Percentiles rank a stretch among this genome's conserved stretches.
phyloP scores from a whole-genome alignment of 2,797 vertebrate genomes.

The Micropoecilia bifurca region DNA sequence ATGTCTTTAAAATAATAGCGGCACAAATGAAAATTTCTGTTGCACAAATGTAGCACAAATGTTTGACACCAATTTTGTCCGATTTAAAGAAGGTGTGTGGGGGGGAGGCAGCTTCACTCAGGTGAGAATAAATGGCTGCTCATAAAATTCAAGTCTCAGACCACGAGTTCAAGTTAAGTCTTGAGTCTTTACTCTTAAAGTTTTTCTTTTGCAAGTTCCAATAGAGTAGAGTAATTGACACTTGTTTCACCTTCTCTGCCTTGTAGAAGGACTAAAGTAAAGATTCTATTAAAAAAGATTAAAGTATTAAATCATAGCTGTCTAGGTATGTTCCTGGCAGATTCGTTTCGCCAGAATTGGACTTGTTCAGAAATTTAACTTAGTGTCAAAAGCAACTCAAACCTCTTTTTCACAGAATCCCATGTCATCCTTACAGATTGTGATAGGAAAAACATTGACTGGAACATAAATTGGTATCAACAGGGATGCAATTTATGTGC shows the following conservation, averaged over 20 bases:
- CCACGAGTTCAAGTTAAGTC: not conserved
- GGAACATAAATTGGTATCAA: conserved; percentile 17
- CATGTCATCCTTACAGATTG: conserved; percentile 2
- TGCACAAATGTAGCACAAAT: no score
- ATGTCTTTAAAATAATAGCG: no score
- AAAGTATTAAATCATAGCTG: conserved; percentile 2
- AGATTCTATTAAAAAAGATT: not conserved
- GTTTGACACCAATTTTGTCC: no score
- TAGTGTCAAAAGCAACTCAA: not conserved
- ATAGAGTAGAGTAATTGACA: not conserved
- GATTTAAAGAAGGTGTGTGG: no score
- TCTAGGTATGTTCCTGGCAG: conserved; percentile 21
- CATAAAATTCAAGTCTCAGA: not conserved
- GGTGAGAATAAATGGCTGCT: not conserved
- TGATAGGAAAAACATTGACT: not conserved
- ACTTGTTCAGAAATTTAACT: conserved; percentile 5
- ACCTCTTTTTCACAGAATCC: conserved; percentile 13
- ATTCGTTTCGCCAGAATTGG: conserved; percentile 10
- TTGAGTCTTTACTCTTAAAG: not conserved
- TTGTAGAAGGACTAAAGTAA: not conserved
- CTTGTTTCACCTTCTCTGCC: not conserved
- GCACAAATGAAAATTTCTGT: no score
- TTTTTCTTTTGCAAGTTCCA: not conserved
- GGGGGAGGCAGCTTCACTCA: not conserved
- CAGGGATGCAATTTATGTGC: conserved; percentile 20